Conservation (phyloP, 1,140 invertebrate genomes). For the Uloborus diversus region DNA sequence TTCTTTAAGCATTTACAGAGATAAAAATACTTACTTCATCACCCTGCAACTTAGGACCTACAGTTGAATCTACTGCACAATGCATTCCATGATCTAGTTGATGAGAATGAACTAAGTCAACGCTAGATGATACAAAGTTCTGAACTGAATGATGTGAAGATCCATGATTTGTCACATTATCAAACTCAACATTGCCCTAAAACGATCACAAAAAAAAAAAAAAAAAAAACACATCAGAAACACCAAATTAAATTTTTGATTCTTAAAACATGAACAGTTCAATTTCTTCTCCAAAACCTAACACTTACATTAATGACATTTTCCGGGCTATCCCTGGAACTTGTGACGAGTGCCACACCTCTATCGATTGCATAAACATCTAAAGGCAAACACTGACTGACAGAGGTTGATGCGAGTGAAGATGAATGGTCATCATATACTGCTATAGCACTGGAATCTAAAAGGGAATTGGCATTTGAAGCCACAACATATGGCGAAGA, state of each 20-base stretch:
- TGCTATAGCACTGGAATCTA: conserved; percentile 47
- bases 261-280: not conserved
- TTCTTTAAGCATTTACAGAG: too few relatives aligned
- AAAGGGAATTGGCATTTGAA: conserved; percentile 38
- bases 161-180: conserved; percentile 29
- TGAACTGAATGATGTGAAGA: conserved; percentile 46
- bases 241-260: not conserved
- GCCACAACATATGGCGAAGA: conserved; percentile 38
- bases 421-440: conserved; percentile 42
- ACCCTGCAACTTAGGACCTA: conserved; percentile 44
- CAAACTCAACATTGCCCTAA: conserved; percentile 36
- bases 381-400: conserved; percentile 46
- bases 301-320: conserved; percentile 44
- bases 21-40: conserved; percentile 35
- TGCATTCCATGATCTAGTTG: conserved; percentile 48
- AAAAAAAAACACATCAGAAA: not conserved
- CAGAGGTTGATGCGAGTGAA: conserved; percentile 30
- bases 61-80: conserved; percentile 54
- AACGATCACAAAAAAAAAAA: too few relatives aligned
- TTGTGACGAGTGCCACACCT: conserved; percentile 43
- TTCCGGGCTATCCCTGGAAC: conserved; percentile 54
- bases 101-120: conserved; percentile 51
- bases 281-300: not conserved
- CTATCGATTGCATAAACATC: conserved; percentile 54
- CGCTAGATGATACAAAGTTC: conserved; percentile 50